A percentile compares a stretch with the other conserved stretches of the same genome.
phyloP scores from a whole-genome alignment of 2,888 invertebrate genomes.

The Drosophila kambysellisi region DNA sequence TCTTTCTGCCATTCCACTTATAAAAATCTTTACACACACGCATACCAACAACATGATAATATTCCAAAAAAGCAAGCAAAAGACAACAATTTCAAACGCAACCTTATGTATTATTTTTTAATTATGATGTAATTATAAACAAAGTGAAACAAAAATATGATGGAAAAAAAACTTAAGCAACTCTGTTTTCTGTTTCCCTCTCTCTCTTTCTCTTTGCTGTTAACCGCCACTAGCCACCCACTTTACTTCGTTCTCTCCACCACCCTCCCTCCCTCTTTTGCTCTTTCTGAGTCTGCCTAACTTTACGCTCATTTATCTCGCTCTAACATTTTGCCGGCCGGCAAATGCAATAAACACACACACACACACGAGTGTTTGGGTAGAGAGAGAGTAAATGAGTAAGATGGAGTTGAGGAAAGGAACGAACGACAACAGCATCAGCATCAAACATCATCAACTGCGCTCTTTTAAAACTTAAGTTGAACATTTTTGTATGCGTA shows the following conservation, averaged over 20 bases:
- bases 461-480: constrained; percentile 41
- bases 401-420: constrained; percentile 7
- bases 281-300: constrained; percentile 18
- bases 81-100: constrained; percentile 74
- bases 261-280: constrained; percentile 4
- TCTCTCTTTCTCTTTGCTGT: constrained; percentile 11
- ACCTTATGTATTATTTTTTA: constrained; percentile 84
- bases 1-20: constrained; percentile 71
- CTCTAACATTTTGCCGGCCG: constrained; percentile 61
- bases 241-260: constrained; percentile 4
- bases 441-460: not conserved
- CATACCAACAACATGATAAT: constrained; percentile 33
- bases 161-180: constrained; percentile 64
- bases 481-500: constrained; percentile 47
- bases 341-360: constrained; percentile 48
- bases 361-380: constrained; percentile 5
- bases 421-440: constrained; percentile 4
- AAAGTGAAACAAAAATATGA: constrained; percentile 81
- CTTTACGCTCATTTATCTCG: constrained; percentile 30
- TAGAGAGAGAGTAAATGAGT: constrained; percentile 10
- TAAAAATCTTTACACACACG: constrained; percentile 24
- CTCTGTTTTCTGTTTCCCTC: constrained; percentile 57
- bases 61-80: constrained; percentile 46
- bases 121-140: constrained; percentile 85
- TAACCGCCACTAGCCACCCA: constrained; percentile 10